Evolutionary conservation across 1,140 invertebrate genomes (phyloP).

Genomic region (Sipha flava): DNA sequence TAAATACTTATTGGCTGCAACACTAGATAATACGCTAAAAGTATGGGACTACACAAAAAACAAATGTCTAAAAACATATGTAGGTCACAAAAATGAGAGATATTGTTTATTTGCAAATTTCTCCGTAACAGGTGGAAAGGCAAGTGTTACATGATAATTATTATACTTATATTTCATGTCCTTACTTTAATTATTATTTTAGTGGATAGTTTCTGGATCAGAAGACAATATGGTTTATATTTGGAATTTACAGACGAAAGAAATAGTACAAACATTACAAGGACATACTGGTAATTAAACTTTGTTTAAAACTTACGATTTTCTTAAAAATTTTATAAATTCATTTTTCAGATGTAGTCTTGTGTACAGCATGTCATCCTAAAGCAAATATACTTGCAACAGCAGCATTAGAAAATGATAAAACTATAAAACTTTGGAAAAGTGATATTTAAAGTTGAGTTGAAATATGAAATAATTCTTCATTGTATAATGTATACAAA

Average conservation of each 20-base stretch:
- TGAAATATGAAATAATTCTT: background rate
- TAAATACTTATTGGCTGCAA: conserved; percentile 97
- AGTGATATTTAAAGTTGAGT: conserved; percentile 73
- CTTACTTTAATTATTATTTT: conserved; percentile 40
- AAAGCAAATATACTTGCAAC: conserved; percentile 99
- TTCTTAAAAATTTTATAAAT: background rate
- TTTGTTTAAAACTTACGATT: background rate
- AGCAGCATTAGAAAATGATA: conserved; percentile 95
- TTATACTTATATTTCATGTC: background rate
- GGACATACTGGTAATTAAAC: conserved; percentile 47
- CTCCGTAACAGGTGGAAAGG: conserved; percentile 98
- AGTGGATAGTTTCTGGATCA: conserved; percentile 99
- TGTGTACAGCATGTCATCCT: conserved; percentile 97
- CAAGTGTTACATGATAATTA: conserved; percentile 44
- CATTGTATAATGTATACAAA: background rate
- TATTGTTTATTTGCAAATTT: conserved; percentile 99
- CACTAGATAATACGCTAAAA: conserved; percentile 95
- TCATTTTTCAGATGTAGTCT: conserved; percentile 72
- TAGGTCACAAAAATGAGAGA: conserved; percentile 97
- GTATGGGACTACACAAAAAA: conserved; percentile 98
- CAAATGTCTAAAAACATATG: conserved; percentile 95
- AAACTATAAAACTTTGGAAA: conserved; percentile 98
- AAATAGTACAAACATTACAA: conserved; percentile 94
- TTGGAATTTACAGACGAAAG: conserved; percentile 99
- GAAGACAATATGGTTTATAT: conserved; percentile 99